These are phyloP conservation scores for Nephrotoma appendiculata DNA, from an alignment of 2,888 invertebrate genomes.

Conservation along the genomic window DNA sequence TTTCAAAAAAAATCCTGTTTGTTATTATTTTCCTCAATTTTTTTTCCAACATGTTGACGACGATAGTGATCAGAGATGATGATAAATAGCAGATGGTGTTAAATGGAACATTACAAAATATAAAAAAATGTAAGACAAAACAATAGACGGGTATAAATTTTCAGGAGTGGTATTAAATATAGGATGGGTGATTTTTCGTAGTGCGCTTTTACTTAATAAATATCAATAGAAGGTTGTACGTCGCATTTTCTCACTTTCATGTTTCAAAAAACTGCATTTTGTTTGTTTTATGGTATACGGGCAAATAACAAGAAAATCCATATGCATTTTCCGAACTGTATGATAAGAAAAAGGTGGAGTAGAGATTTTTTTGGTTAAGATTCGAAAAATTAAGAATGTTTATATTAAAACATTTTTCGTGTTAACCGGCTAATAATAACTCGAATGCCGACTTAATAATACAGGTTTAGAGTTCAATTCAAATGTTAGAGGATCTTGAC, in stretches of 20 bases:
- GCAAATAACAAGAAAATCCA: neutral
- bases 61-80: neutral
- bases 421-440: too few relatives aligned
- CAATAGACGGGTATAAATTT: neutral
- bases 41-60: neutral
- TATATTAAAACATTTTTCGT: too few relatives aligned
- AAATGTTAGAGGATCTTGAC: too few relatives aligned
- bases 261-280: neutral
- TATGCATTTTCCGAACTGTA: neutral
- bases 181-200: neutral
- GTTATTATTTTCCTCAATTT: neutral
- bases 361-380: neutral
- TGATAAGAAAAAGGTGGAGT: neutral
- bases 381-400: too few relatives aligned
- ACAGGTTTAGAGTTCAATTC: too few relatives aligned
- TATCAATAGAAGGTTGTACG: neutral
- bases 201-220: neutral
- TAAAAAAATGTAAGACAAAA: neutral
- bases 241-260: neutral
- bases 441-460: too few relatives aligned
- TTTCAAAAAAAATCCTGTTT: neutral
- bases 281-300: neutral
- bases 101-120: neutral
- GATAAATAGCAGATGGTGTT: neutral
- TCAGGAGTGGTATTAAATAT: neutral